Conservation (phyloP, 2,888 invertebrate species). For the Tetranychus truncatus region DNA sequence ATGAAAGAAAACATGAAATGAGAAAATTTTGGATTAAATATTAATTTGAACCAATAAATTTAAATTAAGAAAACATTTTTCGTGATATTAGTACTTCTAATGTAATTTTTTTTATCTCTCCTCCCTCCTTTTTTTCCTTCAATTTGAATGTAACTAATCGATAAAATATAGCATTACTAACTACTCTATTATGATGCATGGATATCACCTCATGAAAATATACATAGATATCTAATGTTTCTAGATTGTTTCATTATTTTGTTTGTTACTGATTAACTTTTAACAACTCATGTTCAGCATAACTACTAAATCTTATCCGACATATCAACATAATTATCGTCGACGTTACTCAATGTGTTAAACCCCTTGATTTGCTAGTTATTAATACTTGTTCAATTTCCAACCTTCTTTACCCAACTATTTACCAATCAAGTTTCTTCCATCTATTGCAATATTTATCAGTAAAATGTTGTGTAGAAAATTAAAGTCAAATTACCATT, state of each 20-base stretch:
- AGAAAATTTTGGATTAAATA: too few relatives aligned
- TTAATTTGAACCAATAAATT: too few relatives aligned
- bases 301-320: too few relatives aligned
- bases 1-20: too few relatives aligned
- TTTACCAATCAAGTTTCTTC: background rate
- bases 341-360: too few relatives aligned
- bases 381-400: too few relatives aligned
- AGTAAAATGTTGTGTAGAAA: background rate
- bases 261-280: slow-evolving; percentile 5
- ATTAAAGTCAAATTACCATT: slow-evolving; percentile 9
- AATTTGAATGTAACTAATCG: background rate
- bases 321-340: too few relatives aligned
- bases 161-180: background rate
- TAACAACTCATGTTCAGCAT: too few relatives aligned
- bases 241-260: background rate
- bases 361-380: too few relatives aligned
- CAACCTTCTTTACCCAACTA: too few relatives aligned
- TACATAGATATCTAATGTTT: slow-evolving; percentile 4
- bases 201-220: background rate
- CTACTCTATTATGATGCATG: background rate
- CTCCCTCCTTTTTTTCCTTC: background rate
- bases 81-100: background rate
- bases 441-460: background rate
- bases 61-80: too few relatives aligned
- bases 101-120: background rate